A percentile compares a stretch with the other conserved stretches of the same genome.
Conservation (phyloP, 2,888 invertebrate genomes). For the Tuberolachnus salignus region DNA sequence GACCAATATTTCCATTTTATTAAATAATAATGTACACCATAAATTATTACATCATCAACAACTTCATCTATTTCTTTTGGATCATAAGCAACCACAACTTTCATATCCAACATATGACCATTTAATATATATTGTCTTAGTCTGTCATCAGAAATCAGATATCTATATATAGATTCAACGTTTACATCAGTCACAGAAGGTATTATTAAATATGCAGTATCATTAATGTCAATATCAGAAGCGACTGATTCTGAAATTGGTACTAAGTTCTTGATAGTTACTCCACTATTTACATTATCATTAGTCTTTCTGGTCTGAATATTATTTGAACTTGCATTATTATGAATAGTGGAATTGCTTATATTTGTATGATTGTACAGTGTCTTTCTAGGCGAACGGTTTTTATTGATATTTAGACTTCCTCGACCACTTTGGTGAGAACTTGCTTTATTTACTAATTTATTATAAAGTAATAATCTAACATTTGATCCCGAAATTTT, state of each 20-base stretch:
- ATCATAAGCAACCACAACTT: background rate
- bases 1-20: constrained; percentile 89
- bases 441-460: too few species aligned
- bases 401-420: too few species aligned
- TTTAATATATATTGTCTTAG: constrained; percentile 2
- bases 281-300: too few species aligned
- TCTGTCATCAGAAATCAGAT: background rate
- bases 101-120: constrained; percentile 11
- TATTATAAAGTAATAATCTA: too few species aligned
- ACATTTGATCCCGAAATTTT: too few species aligned
- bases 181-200: background rate
- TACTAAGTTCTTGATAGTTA: background rate
- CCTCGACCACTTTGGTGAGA: too few species aligned
- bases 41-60: constrained; percentile 62
- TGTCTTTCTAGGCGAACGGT: too few species aligned
- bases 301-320: background rate
- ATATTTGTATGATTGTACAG: background rate
- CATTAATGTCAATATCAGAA: too few species aligned
- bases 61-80: constrained; percentile 76
- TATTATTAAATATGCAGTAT: constrained; percentile 19
- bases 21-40: constrained; percentile 69
- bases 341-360: background rate
- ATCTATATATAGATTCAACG: background rate
- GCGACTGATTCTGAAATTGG: too few species aligned
- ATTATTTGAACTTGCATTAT: background rate